Evolutionary conservation across 2,797 vertebrate genomes (phyloP).

Genomic region (Ciconia nigra): DNA sequence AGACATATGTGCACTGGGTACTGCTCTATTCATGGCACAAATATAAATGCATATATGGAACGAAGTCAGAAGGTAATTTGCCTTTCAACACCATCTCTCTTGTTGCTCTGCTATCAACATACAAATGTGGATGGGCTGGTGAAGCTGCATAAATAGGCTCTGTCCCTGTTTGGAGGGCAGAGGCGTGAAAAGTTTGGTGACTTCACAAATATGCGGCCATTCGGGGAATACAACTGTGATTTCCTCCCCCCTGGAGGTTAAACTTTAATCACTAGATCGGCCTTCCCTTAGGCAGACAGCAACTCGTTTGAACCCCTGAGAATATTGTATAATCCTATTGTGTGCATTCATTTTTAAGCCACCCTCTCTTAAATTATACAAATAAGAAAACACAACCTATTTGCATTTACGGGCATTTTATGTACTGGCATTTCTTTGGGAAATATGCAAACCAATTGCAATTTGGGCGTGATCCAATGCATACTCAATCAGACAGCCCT

Average conservation of each 20-base stretch:
- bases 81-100: not conserved
- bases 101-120: not conserved
- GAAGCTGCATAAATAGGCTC: not conserved
- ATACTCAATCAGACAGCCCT: not conserved
- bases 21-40: not conserved
- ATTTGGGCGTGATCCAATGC: not conserved
- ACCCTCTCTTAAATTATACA: conserved; percentile 49
- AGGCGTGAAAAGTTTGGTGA: conserved; percentile 23
- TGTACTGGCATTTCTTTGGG: conserved; percentile 22
- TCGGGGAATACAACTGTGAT: not conserved
- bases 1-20: not conserved
- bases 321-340: conserved; percentile 62
- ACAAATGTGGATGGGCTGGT: not conserved
- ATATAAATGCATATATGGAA: not conserved
- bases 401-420: conserved; percentile 49
- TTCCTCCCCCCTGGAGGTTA: conserved; percentile 34
- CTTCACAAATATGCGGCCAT: not conserved
- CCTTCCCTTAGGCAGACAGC: conserved; percentile 5
- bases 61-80: not conserved
- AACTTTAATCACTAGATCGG: not conserved
- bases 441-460: conserved; percentile 51
- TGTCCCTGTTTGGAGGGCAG: not conserved
- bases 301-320: conserved; percentile 46
- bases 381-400: not conserved
- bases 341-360: conserved; percentile 46